Evolutionary conservation across 2,113 vertebrate genomes (phyloP).

Genomic region (Hiodon tergisus): DNA sequence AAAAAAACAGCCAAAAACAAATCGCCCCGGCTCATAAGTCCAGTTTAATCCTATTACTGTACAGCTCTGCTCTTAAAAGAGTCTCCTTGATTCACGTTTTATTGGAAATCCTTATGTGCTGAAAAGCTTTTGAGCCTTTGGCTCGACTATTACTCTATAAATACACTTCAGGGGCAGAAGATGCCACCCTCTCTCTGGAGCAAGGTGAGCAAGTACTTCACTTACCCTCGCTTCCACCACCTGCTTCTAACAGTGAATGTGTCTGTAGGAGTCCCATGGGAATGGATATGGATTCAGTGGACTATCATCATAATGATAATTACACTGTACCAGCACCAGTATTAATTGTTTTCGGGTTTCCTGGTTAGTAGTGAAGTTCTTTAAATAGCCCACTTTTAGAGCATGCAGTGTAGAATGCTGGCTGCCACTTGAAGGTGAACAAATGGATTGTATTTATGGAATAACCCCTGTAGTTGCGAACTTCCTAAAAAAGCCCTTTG

Average conservation of each 20-base stretch:
- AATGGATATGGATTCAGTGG: not conserved
- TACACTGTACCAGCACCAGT: too few species aligned
- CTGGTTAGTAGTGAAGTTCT: not conserved
- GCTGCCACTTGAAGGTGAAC: not conserved
- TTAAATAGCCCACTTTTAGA: not conserved
- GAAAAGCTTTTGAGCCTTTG: constrained; percentile 66
- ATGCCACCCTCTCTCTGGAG: constrained; percentile 12
- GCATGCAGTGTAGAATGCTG: not conserved
- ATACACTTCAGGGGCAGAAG: constrained; percentile 43
- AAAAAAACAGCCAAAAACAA: constrained; percentile 30
- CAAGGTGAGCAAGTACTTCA: not conserved
- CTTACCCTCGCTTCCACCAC: not conserved
- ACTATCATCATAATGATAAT: too few species aligned
- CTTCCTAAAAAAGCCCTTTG: not conserved
- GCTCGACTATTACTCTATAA: constrained; percentile 56
- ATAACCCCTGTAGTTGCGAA: not conserved
- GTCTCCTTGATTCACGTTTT: constrained; percentile 56
- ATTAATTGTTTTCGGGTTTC: not conserved
- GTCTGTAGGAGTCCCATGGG: not conserved
- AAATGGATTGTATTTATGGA: not conserved
- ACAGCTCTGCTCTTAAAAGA: constrained; percentile 58
- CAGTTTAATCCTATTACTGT: constrained; percentile 63
- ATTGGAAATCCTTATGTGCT: constrained; percentile 63
- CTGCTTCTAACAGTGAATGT: not conserved
- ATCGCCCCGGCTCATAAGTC: constrained; percentile 55